These are phyloP conservation scores for Salticus scenicus DNA, from an alignment of 2,888 invertebrate species.

Conservation along the genomic window DNA sequence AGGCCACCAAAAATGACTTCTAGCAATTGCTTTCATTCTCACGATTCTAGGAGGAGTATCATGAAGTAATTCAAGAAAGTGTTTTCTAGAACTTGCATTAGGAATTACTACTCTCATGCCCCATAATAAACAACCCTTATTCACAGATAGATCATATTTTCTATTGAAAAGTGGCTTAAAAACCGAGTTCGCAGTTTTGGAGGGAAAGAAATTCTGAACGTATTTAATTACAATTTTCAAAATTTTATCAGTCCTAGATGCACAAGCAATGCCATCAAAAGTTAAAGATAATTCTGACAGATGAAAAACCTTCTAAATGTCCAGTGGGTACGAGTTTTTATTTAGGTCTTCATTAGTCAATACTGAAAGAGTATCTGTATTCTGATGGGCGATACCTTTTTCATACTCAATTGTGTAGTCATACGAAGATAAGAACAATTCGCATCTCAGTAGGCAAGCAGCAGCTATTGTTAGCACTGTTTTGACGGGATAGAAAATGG, in stretches of 20 bases:
- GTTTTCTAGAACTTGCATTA: not conserved
- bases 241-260: not conserved
- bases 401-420: slow-evolving; percentile 13
- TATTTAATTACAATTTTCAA: not conserved
- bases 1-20: slow-evolving; percentile 28
- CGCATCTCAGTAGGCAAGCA: not conserved
- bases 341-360: not conserved
- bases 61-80: not conserved
- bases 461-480: no score
- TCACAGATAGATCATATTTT: slow-evolving; percentile 18
- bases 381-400: not conserved
- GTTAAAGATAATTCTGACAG: not conserved
- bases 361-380: not conserved
- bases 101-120: slow-evolving; percentile 16
- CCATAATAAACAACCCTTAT: slow-evolving; percentile 4
- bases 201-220: slow-evolving; percentile 5
- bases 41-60: slow-evolving; percentile 16
- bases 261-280: not conserved
- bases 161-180: slow-evolving; percentile 13
- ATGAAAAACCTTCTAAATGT: slow-evolving; percentile 8
- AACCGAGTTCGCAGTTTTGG: not conserved
- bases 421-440: not conserved
- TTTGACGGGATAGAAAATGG: not conserved
- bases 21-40: slow-evolving; percentile 20
- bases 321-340: not conserved